phyloP scores from a whole-genome alignment of 2,888 invertebrate genomes.

The Andrena flavipes region DNA sequence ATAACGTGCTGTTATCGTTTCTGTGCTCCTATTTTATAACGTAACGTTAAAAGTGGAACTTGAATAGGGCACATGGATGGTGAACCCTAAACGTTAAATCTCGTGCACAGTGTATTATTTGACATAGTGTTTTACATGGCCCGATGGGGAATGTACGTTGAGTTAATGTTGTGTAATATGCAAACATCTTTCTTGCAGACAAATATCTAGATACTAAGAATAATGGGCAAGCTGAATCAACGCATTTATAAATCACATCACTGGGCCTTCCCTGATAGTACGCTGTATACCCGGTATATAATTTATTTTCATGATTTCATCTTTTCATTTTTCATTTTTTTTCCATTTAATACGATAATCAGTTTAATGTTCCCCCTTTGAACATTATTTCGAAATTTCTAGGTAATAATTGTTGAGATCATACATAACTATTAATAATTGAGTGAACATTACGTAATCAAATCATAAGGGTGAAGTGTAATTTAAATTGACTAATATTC shows the following conservation, averaged over 20 bases:
- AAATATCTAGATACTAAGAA: slow-evolving; percentile 84
- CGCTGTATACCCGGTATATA: slow-evolving; percentile 83
- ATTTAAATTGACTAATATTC: not conserved
- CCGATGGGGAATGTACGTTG: slow-evolving; percentile 55
- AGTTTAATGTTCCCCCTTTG: slow-evolving; percentile 72
- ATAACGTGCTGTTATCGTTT: not conserved
- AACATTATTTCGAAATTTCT: not conserved
- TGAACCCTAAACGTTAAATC: slow-evolving; percentile 15
- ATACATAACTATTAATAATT: not conserved
- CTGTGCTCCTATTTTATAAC: not conserved
- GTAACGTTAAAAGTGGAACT: not conserved
- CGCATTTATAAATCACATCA: slow-evolving; percentile 83
- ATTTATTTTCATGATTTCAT: slow-evolving; percentile 81
- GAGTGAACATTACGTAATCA: not conserved
- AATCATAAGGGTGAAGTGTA: not conserved
- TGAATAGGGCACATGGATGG: not conserved
- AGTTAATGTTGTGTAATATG: slow-evolving; percentile 69
- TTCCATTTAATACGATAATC: slow-evolving; percentile 73
- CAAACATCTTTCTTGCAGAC: slow-evolving; percentile 83
- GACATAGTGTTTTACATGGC: slow-evolving; percentile 41
- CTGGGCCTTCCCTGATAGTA: slow-evolving; percentile 81
- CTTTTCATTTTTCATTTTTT: slow-evolving; percentile 61
- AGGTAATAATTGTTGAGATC: not conserved
- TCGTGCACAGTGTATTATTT: slow-evolving; percentile 25
- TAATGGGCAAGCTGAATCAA: slow-evolving; percentile 84